Conservation (phyloP, 2,888 invertebrate genomes). For the Caenorhabditis virilis region DNA sequence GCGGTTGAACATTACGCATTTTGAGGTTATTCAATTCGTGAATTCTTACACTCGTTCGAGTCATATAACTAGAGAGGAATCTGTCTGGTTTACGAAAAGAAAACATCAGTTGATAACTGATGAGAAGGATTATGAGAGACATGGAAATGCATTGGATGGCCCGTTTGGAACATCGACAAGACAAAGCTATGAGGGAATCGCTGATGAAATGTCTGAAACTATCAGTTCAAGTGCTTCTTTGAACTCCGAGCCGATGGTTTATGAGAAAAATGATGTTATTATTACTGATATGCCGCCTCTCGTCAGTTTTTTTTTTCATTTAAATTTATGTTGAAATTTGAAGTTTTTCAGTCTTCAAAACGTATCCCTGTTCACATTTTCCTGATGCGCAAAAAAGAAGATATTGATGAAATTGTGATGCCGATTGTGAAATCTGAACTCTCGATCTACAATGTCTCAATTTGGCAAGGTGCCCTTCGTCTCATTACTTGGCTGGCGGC, state of each 20-base stretch:
- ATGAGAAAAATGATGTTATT: slow-evolving; percentile 29
- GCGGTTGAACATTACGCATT: neutral
- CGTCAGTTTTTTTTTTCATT: slow-evolving; percentile 2
- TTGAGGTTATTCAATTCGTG: slow-evolving; percentile 23
- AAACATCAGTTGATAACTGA: slow-evolving; percentile 13
- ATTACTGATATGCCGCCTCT: too few relatives aligned
- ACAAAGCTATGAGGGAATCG: slow-evolving; percentile 12
- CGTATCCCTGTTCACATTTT: slow-evolving; percentile 45
- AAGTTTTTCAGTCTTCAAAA: slow-evolving; percentile 6
- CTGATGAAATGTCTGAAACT: slow-evolving; percentile 1
- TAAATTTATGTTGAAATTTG: too few relatives aligned
- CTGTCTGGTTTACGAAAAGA: slow-evolving; percentile 31
- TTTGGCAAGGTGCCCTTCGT: slow-evolving; percentile 35
- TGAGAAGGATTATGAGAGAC: slow-evolving; percentile 24
- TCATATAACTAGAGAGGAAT: slow-evolving; percentile 30
- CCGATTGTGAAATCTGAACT: slow-evolving; percentile 45
- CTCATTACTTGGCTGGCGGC: slow-evolving; percentile 29
- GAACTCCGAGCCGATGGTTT: slow-evolving; percentile 15
- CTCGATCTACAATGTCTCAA: slow-evolving; percentile 45
- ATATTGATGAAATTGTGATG: slow-evolving; percentile 30
- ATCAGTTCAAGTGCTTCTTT: neutral
- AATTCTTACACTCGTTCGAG: slow-evolving; percentile 24
- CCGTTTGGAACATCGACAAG: slow-evolving; percentile 16
- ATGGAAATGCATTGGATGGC: slow-evolving; percentile 1
- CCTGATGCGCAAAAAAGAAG: slow-evolving; percentile 34